phyloP scores from a whole-genome alignment of 1,140 invertebrate species.

The Laodelphax striatellus region DNA sequence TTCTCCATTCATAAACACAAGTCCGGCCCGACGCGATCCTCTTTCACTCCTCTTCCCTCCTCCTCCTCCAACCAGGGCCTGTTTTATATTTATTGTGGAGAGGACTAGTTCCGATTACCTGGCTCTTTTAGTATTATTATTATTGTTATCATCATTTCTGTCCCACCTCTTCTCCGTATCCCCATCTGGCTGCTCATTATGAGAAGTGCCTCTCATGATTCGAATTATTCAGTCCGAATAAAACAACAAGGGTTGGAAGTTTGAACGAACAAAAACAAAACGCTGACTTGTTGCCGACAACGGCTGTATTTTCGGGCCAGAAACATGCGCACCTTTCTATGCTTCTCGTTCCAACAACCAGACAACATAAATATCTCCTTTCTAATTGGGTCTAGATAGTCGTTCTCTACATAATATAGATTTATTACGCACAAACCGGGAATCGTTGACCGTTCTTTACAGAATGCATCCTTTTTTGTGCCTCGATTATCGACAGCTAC shows the following conservation, averaged over 20 bases:
- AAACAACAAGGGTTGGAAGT: neutral
- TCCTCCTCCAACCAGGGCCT: neutral
- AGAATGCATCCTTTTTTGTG: too few species aligned
- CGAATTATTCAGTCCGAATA: neutral
- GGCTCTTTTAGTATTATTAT: neutral
- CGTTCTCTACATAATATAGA: neutral
- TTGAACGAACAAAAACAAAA: neutral
- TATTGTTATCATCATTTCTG: neutral
- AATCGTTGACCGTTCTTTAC: too few species aligned
- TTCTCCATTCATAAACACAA: neutral
- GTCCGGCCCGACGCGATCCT: neutral
- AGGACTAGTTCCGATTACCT: constrained; percentile 2
- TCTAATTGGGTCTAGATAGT: neutral
- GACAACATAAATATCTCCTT: neutral
- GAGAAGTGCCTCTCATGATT: constrained; percentile 2
- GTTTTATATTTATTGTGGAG: neutral
- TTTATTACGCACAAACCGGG: neutral
- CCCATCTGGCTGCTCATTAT: neutral
- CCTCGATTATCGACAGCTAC: too few species aligned
- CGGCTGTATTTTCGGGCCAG: neutral
- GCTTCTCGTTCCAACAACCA: neutral
- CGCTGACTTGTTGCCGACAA: neutral
- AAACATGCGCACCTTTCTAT: neutral
- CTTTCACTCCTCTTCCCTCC: neutral
- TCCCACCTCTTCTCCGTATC: neutral